Evolutionary conservation across 2,797 vertebrate genomes (phyloP).

Genomic region (Mus caroli): DNA sequence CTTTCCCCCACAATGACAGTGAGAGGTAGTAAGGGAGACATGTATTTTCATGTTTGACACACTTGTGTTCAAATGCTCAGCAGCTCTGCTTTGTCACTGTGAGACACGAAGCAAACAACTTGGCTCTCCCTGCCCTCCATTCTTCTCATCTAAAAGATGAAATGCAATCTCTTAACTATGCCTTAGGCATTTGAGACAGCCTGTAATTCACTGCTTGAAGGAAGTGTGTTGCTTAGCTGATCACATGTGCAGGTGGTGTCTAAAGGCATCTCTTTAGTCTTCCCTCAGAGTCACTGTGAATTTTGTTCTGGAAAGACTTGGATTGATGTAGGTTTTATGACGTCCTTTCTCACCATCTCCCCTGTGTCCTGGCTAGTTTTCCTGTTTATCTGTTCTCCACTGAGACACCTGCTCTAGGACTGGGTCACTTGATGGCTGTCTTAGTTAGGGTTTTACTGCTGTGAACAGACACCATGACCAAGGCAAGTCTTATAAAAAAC

Average conservation of each 20-base stretch:
- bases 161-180: background rate
- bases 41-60: background rate
- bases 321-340: background rate
- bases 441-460: too few relatives aligned
- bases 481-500: too few relatives aligned
- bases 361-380: background rate
- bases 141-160: constrained; percentile 22
- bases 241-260: background rate
- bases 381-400: constrained; percentile 11
- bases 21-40: background rate
- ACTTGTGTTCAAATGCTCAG: background rate
- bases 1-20: background rate
- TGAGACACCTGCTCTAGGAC: background rate
- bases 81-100: background rate
- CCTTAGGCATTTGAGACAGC: background rate
- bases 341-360: background rate
- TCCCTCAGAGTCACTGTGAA: background rate
- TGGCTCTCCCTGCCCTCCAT: background rate
- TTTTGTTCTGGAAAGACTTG: background rate
- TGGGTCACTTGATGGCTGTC: background rate
- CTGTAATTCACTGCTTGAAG: background rate
- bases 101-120: background rate
- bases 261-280: background rate
- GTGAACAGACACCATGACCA: too few relatives aligned
- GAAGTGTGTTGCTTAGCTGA: background rate